phyloP scores from a whole-genome alignment of 2,888 invertebrate species.

The Bedellia somnulentella region DNA sequence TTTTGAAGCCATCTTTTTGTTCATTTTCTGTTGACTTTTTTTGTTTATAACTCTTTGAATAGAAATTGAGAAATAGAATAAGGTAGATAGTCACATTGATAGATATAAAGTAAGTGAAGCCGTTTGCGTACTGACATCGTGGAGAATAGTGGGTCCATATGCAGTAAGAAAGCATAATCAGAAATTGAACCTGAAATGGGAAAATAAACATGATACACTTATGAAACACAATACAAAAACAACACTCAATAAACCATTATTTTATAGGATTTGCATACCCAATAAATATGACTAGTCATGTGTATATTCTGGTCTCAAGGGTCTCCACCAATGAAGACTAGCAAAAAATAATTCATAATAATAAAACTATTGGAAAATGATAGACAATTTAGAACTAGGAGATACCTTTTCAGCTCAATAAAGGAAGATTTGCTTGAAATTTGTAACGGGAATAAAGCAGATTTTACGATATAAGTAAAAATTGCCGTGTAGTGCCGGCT shows the following conservation, averaged over 20 bases:
- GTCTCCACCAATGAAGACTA: no score
- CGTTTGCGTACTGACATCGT: constrained; percentile 64
- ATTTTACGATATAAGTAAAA: no score
- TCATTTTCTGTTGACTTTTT: constrained; percentile 11
- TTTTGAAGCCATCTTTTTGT: constrained; percentile 19
- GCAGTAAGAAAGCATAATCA: constrained; percentile 67
- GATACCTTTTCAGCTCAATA: no score
- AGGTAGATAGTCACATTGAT: constrained; percentile 64
- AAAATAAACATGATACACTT: no score
- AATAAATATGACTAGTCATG: not conserved
- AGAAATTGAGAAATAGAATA: constrained; percentile 68
- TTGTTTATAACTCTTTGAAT: constrained; percentile 56
- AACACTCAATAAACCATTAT: not conserved
- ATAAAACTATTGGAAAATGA: not conserved
- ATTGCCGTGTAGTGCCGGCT: no score
- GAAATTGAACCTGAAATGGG: constrained; percentile 67
- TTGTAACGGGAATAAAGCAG: no score
- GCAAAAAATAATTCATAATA: no score
- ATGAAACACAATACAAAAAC: constrained; percentile 5
- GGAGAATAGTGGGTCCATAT: constrained; percentile 53
- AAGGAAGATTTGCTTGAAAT: no score
- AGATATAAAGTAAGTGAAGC: constrained; percentile 55
- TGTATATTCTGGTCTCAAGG: not conserved
- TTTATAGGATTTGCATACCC: not conserved
- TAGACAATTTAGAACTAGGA: no score